phyloP scores from a whole-genome alignment of 2,113 vertebrate species.

The Syrmaticus mikado region DNA sequence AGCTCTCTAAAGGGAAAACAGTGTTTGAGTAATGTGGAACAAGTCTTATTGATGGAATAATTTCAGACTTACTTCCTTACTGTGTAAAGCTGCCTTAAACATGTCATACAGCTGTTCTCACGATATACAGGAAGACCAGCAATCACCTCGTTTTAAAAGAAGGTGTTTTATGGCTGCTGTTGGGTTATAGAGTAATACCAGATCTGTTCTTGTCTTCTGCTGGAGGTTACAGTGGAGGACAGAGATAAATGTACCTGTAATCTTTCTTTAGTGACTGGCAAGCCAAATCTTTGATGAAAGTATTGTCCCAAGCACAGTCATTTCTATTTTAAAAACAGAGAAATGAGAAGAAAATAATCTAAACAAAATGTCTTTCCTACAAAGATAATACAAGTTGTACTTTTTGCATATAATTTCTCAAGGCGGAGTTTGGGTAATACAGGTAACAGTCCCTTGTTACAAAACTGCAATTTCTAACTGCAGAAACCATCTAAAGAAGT shows the following conservation, averaged over 20 bases:
- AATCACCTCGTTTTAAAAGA: neutral
- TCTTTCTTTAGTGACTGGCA: neutral
- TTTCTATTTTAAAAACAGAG: neutral
- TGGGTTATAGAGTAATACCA: neutral
- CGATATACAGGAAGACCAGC: neutral
- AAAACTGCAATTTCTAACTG: neutral
- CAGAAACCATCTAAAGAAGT: neutral
- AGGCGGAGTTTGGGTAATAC: neutral
- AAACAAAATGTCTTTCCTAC: neutral
- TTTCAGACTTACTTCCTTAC: neutral
- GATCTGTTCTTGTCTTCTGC: neutral
- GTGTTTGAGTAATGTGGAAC: neutral
- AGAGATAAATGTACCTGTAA: neutral
- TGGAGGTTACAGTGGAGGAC: neutral
- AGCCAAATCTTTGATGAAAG: neutral
- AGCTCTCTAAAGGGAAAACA: neutral
- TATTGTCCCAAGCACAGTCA: neutral
- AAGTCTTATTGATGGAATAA: neutral
- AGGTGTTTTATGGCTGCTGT: neutral
- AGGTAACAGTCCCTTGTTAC: neutral
- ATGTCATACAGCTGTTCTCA: neutral
- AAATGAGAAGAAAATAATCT: fast-evolving
- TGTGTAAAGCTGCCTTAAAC: neutral
- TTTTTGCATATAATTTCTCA: neutral
- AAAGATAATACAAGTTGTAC: neutral